Base-by-base conservation (phyloP, 2,113 vertebrate genomes). In the Phoenicopterus ruber region DNA sequence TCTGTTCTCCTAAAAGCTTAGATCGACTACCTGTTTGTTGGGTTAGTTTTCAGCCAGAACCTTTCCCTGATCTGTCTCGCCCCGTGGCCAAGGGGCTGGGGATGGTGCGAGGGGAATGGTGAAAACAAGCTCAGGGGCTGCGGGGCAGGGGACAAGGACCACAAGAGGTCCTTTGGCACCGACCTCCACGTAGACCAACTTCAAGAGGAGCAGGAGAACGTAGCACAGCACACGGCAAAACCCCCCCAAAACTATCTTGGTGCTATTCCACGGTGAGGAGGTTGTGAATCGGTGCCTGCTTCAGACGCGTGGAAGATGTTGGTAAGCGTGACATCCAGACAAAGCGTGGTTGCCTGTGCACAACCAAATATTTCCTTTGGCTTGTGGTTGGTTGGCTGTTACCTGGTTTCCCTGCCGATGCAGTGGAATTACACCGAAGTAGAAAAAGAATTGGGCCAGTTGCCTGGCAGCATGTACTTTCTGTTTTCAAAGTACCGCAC, bases 1-100 rank as follows among this genome's bases (percentile, higher is more conserved):
- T 13, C 29, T 54, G 6, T 69, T 80, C 47, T 74, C 57, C 47
- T 69, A n/a, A 61, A 80, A 95, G 17, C 21, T 70, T 49, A 13
- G 25, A 13, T 46, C 50, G 46, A 0, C 24, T 50, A 7, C 83
- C 11, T 3, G 0, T 65, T 69, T 38, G 8, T 12, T 74, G 38
- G 24, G 6, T 42, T 71, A 15, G 2, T 55, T 74, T 71, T 70
- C 79, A 76, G 16, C 8, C 44, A 73, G 38, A 90, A 11, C 14
- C 20, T 55, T 82, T 71, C 3, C 42, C 52, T 79, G 18, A 18
- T 31, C 57, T 21, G 11, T 9, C n/a, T 42, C 9, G 11, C 14
- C 18, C 4, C 13, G 7, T 24, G 74, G 31, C 36, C 57, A 59
- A 6, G 0, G 2, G 18, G 36, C 24, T 50, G 7, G 8, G 1